Base-by-base conservation (phyloP, 2,113 vertebrate genomes). In the Strix uralensis region DNA sequence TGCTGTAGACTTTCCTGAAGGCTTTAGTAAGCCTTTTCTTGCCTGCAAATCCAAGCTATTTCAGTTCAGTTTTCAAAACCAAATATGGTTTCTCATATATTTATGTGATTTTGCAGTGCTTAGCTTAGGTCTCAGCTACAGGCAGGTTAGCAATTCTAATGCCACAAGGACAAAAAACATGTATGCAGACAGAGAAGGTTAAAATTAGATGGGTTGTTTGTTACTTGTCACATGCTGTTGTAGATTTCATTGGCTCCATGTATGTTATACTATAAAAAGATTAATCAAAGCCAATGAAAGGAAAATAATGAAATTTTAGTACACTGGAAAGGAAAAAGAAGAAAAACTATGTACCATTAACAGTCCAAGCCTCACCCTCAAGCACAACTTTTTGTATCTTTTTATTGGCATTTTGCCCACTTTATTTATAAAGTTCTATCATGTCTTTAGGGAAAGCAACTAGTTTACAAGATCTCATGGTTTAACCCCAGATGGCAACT, bases 181-280 rank as follows among this genome's bases (percentile, higher is more conserved):
- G 47, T 42, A 78, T 44, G 38, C 49, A 49, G 51, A 32, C 75
- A 94, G 38, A 66, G 54, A 85, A 88, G 55, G 58, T 94, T 95
- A 94, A 91, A 92, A 86, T 91, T 74, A 85, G 36, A 67, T 44
- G 25, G 72, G 47, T n/a, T 77, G 25, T 57, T 95, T 95, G 67
- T 67, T 92, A 54, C 52, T 91, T 96, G 92, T 81, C 94, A 86
- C 72, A 63, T 67, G 74, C 63, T 83, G 51, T 10, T 80, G 71
- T 49, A 94, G 63, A 71, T 78, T 86, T 72, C 84, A 44, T 74
- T 0, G 1, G 59, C 25, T 90, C 34, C 40, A 20, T 61, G 34
- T 54, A 81, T 66, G 46, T 88, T 88, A 17, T 29, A 23, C 38
- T 70, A 81, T 66, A 73, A 80, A 78, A 88, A 84, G 67, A 83